Percentiles rank a stretch among this genome's conserved stretches.
Conservation (phyloP, 2,113 vertebrate species). For the Macroglossus sobrinus region DNA sequence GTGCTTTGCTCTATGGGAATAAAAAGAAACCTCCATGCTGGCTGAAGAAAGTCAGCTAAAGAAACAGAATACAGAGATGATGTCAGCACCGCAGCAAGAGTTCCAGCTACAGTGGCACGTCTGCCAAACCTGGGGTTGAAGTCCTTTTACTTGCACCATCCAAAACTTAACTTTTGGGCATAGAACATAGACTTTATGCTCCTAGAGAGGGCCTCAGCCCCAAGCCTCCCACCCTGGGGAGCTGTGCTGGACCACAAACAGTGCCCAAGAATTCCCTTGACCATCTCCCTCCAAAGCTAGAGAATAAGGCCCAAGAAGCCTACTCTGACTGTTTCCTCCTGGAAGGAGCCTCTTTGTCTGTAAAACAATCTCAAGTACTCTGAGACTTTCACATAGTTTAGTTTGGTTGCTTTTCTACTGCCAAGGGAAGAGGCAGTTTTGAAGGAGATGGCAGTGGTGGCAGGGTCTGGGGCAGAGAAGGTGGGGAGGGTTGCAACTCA, state of each 20-base stretch:
- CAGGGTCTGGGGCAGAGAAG: not conserved
- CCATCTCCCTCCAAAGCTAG: not conserved
- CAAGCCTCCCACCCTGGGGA: not conserved
- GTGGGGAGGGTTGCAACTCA: not conserved
- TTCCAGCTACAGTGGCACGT: fast-evolving
- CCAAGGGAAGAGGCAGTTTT: not conserved
- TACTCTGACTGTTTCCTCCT: not conserved
- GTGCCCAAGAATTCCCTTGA: not conserved
- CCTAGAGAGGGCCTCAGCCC: not conserved
- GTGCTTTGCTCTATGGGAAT: not conserved
- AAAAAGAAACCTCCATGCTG: not conserved
- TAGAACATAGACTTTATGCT: fast-evolving
- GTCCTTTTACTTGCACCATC: too few relatives aligned
- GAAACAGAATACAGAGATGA: not conserved
- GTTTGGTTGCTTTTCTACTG: not conserved
- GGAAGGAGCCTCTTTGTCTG: not conserved
- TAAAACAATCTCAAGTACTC: not conserved
- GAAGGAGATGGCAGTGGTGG: not conserved
- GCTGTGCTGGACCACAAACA: not conserved
- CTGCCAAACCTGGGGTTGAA: fast-evolving
- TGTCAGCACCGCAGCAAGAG: fast-evolving
- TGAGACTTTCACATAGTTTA: not conserved
- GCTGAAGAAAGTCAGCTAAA: not conserved
- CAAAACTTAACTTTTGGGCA: not conserved
- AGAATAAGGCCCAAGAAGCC: not conserved